Base-by-base conservation (phyloP, 2,888 invertebrate species). In the Rhabditoides inermis region DNA sequence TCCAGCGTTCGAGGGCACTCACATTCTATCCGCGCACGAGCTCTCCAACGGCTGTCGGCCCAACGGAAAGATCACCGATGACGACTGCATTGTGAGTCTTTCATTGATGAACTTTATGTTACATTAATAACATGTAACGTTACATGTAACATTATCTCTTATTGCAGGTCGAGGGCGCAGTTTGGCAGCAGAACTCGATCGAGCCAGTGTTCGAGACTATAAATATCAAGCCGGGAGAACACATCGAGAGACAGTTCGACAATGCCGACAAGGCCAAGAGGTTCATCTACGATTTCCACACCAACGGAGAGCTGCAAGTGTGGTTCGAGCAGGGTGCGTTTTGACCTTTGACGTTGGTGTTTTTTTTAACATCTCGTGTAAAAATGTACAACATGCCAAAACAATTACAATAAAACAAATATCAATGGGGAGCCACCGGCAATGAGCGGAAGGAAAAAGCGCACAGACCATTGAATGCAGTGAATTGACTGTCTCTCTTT, bases 251-350 rank as follows among this genome's bases (percentile, higher is more conserved):
- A 18, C 49, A 53, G 32, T 49, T 53, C 26, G 26, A 22, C 10
- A 40, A 39, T 1, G 26, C 23, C 1, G 48, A 27, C 3, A 50
- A 28, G 22, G 27, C 23, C 25, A 44, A 32, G 18, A 39, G 20
- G 15, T 27, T 53, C 20, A 25, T 53, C 0, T 53, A 32, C 45
- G 50, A 49, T n/a, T 57, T 51, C 45, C 23, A 22, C 22, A 30
- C 51, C 5, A 49, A 51, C 23, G 51, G 56, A 45, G 56, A 57
- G 35, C 37, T 49, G 6, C 49, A 53, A 25, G 39, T 49, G 3
- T 57, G 56, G 56, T 39, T 57, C 23, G 49, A 52, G 22, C 56
- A 57, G 53, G 50, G 53, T 49, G 28, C 15, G 4, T 45, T 45
- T 28, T 28, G 15, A 10, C 4, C 30, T n/a, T 30, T 28, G 15